Percentiles rank a stretch among this genome's conserved stretches.
Conservation (phyloP, 2,113 vertebrate genomes). For the Pycnonotus jocosus region DNA sequence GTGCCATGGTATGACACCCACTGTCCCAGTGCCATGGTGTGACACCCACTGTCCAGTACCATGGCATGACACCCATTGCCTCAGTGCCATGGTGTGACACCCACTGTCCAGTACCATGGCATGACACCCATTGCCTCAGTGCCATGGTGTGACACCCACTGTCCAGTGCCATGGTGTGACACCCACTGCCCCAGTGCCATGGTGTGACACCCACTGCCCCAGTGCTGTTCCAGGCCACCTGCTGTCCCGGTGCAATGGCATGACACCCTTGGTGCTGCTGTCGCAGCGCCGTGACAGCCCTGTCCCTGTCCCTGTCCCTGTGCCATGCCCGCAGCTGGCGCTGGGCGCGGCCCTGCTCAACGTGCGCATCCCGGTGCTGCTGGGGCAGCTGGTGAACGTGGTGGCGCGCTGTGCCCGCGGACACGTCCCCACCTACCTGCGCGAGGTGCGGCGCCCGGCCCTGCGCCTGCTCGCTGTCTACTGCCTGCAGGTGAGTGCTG, state of each 20-base stretch:
- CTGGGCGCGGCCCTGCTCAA: conserved; percentile 86
- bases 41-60: not conserved
- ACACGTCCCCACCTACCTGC: conserved; percentile 72
- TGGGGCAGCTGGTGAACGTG: conserved; percentile 90
- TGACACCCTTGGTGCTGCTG: rapidly evolving
- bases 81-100: not conserved
- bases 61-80: too few species aligned
- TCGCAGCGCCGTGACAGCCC: rapidly evolving
- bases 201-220: not conserved
- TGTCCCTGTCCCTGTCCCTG: not conserved
- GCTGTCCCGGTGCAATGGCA: rapidly evolving
- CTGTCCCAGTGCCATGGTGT: not conserved
- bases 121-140: too few species aligned
- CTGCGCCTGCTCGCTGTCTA: conserved; percentile 81
- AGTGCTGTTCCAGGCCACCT: not conserved
- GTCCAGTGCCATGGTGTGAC: too few species aligned
- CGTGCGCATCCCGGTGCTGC: conserved; percentile 85
- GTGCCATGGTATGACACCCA: not conserved
- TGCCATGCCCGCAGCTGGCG: conserved; percentile 74
- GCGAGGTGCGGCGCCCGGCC: conserved; percentile 74
- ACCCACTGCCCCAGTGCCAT: not conserved
- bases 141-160: not conserved
- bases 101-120: not conserved
- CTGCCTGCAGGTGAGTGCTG: conserved; percentile 78
- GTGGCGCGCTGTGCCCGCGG: conserved; percentile 80